Percentiles rank a stretch among this genome's conserved stretches.
Conservation (phyloP, 2,113 vertebrate genomes). For the Atrichornis clamosus region DNA sequence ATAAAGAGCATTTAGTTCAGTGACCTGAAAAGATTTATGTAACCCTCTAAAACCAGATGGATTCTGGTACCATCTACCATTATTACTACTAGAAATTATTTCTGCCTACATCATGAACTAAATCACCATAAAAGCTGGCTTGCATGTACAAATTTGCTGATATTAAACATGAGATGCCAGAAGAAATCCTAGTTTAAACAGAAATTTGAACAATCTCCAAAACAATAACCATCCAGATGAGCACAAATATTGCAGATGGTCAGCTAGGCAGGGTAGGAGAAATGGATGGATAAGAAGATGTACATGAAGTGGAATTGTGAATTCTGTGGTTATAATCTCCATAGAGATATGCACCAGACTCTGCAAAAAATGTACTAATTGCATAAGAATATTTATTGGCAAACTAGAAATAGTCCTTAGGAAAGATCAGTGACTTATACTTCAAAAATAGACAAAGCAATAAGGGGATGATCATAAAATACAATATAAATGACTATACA, state of each 20-base stretch:
- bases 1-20: conserved; percentile 83
- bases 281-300: neutral
- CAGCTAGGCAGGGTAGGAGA: neutral
- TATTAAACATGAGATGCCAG: neutral
- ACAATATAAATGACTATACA: neutral
- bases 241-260: neutral
- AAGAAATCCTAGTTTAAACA: neutral
- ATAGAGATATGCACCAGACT: neutral
- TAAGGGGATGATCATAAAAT: neutral
- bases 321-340: neutral
- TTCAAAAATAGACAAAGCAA: neutral
- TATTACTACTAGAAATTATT: neutral
- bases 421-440: neutral
- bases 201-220: neutral
- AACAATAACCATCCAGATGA: neutral
- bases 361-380: neutral
- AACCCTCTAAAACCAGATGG: neutral
- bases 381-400: neutral
- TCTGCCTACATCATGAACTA: neutral
- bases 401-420: neutral
- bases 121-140: neutral
- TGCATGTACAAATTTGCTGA: neutral
- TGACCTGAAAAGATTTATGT: conserved; percentile 58
- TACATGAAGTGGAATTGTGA: neutral
- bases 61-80: neutral